A percentile compares a stretch with the other conserved stretches of the same genome.
These are phyloP conservation scores for Ephestia elutella DNA, from an alignment of 1,140 invertebrate species.

Conservation along the genomic window DNA sequence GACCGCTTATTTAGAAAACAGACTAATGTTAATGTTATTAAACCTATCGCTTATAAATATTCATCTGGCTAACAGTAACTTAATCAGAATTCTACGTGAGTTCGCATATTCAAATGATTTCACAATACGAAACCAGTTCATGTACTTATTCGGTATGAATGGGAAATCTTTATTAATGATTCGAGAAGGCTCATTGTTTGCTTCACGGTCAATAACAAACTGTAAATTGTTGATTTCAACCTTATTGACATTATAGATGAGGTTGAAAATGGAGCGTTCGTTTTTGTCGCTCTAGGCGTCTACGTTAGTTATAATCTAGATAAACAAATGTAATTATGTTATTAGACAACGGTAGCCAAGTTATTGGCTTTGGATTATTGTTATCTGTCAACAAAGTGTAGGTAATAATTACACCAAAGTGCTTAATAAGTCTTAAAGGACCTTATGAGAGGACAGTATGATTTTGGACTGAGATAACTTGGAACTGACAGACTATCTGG, in stretches of 20 bases:
- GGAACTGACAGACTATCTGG: no score
- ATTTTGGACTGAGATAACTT: no score
- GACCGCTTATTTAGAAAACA: background rate
- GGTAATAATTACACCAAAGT: background rate
- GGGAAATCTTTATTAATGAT: slow-evolving; percentile 34
- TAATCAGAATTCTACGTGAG: slow-evolving; percentile 2
- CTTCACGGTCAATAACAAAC: slow-evolving; percentile 41
- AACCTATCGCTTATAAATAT: background rate
- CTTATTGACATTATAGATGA: background rate
- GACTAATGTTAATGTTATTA: background rate
- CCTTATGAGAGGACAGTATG: no score
- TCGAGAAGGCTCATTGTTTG: slow-evolving; percentile 18
- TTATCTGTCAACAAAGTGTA: background rate
- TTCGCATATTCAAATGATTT: slow-evolving; percentile 14
- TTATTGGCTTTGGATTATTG: background rate
- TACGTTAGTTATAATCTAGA: background rate
- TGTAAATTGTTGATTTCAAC: background rate
- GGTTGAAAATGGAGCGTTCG: background rate
- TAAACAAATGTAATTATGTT: slow-evolving; percentile 16
- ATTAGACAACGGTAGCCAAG: slow-evolving; percentile 10
- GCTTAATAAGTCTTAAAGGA: background rate
- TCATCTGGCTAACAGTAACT: background rate
- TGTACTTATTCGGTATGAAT: slow-evolving; percentile 15
- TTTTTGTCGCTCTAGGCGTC: background rate
- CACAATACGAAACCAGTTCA: slow-evolving; percentile 14